phyloP scores from a whole-genome alignment of 2,888 invertebrate species.

The Drosophila borealis region DNA sequence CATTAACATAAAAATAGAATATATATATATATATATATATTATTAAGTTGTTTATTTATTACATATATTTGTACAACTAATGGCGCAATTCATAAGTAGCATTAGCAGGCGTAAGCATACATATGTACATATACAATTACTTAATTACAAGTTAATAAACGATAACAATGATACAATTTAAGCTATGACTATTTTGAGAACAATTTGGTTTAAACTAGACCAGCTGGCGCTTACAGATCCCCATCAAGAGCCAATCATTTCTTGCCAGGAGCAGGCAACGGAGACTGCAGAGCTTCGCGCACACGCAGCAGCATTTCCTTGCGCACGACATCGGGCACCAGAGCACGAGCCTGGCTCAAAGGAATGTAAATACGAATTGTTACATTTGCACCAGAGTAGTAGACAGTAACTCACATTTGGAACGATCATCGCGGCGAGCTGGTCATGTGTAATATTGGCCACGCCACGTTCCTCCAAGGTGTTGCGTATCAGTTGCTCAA shows the following conservation, averaged over 20 bases:
- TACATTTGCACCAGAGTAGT: not conserved
- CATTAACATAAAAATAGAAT: slow-evolving; percentile 52
- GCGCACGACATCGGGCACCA: slow-evolving; percentile 96
- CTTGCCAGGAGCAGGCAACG: not conserved
- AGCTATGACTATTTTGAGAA: not conserved
- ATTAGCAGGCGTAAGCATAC: slow-evolving; percentile 47
- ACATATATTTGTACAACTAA: slow-evolving; percentile 56
- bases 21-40: slow-evolving; percentile 32
- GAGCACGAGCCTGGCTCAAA: slow-evolving; percentile 88
- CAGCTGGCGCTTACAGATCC: no score
- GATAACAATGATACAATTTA: slow-evolving; percentile 57
- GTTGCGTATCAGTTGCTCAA: slow-evolving; percentile 93
- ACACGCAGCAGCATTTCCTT: slow-evolving; percentile 91
- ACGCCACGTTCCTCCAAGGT: slow-evolving; percentile 90
- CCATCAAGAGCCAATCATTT: not conserved
- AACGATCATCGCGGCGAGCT: slow-evolving; percentile 92
- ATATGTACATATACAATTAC: slow-evolving; percentile 56
- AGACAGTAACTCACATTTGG: slow-evolving; percentile 85
- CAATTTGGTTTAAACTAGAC: not conserved
- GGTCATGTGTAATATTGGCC: slow-evolving; percentile 89
- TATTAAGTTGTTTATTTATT: slow-evolving; percentile 75
- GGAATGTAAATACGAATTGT: no score
- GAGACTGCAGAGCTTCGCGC: slow-evolving; percentile 39
- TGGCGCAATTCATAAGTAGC: slow-evolving; percentile 60
- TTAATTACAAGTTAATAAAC: slow-evolving; percentile 69